Percentiles rank a stretch among this genome's conserved stretches.
Evolutionary conservation across 2,888 invertebrate genomes (phyloP).

Genomic region (Cantharis rustica): DNA sequence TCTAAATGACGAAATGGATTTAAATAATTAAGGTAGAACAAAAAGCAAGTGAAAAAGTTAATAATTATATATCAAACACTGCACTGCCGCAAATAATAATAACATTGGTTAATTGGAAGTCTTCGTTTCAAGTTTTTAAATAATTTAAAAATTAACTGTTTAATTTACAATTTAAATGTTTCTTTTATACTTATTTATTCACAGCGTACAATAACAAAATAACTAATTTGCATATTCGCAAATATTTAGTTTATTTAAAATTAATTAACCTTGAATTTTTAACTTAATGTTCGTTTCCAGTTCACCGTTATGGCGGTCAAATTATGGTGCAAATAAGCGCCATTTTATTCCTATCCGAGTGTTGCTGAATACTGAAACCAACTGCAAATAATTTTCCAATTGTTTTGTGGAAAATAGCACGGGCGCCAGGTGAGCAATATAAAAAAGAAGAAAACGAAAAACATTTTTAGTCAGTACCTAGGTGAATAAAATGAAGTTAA

Average conservation of each 20-base stretch:
- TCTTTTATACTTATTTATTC: not conserved
- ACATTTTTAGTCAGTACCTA: no score
- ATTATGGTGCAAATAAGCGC: not conserved
- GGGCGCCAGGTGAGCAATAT: no score
- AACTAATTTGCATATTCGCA: not conserved
- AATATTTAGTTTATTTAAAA: constrained; percentile 10
- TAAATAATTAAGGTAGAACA: not conserved
- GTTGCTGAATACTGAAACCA: no score
- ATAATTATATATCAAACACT: no score
- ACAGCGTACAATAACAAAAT: not conserved
- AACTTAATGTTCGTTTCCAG: not conserved
- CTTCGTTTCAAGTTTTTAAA: not conserved
- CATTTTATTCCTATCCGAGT: no score
- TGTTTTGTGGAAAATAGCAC: no score
- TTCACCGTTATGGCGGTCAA: not conserved
- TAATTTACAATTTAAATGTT: not conserved
- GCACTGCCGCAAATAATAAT: no score
- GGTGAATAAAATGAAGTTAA: no score
- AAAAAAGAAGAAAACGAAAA: no score
- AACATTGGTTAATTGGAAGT: not conserved
- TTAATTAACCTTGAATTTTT: constrained; percentile 12
- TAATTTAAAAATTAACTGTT: not conserved
- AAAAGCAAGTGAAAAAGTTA: not conserved
- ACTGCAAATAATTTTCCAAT: no score
- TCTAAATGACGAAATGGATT: not conserved